Conservation (phyloP, 2,113 vertebrate species). For the Myotis yumanensis region DNA sequence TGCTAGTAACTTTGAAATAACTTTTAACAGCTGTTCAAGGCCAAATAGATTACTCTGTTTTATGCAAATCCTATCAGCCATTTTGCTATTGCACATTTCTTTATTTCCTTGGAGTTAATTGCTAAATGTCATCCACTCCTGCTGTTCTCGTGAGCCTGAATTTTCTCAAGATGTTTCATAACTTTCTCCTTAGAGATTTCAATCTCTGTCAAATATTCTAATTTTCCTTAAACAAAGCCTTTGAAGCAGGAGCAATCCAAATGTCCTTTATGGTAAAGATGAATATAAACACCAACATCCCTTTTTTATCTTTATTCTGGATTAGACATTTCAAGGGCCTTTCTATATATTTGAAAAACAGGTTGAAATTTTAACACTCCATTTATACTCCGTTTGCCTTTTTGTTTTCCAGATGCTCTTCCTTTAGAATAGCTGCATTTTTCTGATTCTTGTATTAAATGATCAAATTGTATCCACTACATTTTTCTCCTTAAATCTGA, state of each 20-base stretch:
- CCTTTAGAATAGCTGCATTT: background rate
- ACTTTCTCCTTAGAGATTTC: constrained; percentile 73
- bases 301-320: constrained; percentile 27
- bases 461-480: background rate
- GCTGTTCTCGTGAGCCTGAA: constrained; percentile 63
- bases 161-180: constrained; percentile 74
- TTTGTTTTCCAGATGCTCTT: background rate
- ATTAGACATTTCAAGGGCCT: constrained; percentile 36
- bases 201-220: constrained; percentile 53
- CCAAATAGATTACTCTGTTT: constrained; percentile 75
- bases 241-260: background rate
- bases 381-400: background rate
- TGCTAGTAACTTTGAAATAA: constrained; percentile 73
- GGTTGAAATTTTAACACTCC: background rate
- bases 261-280: constrained; percentile 50
- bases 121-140: constrained; percentile 74
- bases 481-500: constrained; percentile 12
- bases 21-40: constrained; percentile 75
- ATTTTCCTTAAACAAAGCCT: constrained; percentile 51
- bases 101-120: constrained; percentile 77
- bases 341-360: constrained; percentile 29
- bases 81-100: constrained; percentile 71
- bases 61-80: constrained; percentile 71
- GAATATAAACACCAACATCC: background rate
- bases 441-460: background rate